phyloP scores from a whole-genome alignment of 2,888 invertebrate genomes.

The Koerneria pararmatus region DNA sequence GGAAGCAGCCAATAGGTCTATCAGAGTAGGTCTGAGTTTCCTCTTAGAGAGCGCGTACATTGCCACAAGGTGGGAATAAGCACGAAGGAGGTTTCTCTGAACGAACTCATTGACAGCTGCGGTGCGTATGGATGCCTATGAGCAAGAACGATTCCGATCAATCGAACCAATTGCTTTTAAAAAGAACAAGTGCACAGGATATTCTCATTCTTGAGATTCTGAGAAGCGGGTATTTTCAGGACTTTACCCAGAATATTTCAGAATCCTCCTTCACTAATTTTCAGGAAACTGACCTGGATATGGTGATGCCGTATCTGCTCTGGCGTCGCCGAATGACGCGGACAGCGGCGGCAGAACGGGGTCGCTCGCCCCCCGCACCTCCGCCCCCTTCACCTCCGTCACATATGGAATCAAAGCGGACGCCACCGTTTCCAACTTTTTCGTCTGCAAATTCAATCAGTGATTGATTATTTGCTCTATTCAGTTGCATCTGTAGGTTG shows the following conservation, averaged over 20 bases:
- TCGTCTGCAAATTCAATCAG: slow-evolving; percentile 55
- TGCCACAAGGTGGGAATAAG: too few relatives aligned
- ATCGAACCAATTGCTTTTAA: not conserved
- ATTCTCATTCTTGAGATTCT: not conserved
- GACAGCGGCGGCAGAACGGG: slow-evolving; percentile 21
- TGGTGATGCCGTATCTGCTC: slow-evolving; percentile 58
- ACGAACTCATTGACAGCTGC: too few relatives aligned
- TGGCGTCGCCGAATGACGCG: slow-evolving; percentile 45
- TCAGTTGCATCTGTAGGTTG: too few relatives aligned
- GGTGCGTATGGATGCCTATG: too few relatives aligned
- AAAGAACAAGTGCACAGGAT: not conserved
- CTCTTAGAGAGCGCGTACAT: too few relatives aligned
- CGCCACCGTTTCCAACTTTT: slow-evolving; percentile 53
- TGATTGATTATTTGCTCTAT: not conserved
- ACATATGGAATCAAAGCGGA: slow-evolving; percentile 47
- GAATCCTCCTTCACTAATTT: too few relatives aligned
- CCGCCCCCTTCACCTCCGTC: slow-evolving; percentile 20
- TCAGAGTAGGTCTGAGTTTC: too few relatives aligned
- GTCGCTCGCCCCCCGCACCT: slow-evolving; percentile 25
- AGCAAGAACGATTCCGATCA: not conserved
- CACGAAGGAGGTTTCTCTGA: too few relatives aligned
- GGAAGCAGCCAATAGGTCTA: too few relatives aligned
- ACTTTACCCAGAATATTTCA: too few relatives aligned
- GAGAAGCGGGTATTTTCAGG: too few relatives aligned
- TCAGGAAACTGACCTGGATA: slow-evolving; percentile 46